phyloP scores from a whole-genome alignment of 2,888 invertebrate genomes.

The Agrotis clavis region DNA sequence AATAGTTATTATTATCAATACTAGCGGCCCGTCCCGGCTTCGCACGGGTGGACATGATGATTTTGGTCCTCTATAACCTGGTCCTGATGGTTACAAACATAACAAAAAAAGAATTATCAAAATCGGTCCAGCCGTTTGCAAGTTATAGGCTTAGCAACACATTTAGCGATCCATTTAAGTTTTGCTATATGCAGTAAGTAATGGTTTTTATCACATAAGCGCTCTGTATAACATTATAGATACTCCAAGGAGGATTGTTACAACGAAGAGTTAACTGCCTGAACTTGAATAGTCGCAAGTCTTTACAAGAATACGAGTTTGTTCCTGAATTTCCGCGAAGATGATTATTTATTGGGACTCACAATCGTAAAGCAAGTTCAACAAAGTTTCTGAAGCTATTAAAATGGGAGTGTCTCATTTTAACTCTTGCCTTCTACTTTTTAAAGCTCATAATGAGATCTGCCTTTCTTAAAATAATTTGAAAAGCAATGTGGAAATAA shows the following conservation, averaged over 20 bases:
- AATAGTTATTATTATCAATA: too few relatives aligned
- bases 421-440: constrained; percentile 17
- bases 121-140: too few relatives aligned
- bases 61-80: too few relatives aligned
- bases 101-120: too few relatives aligned
- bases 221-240: not conserved
- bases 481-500: constrained; percentile 18
- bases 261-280: constrained; percentile 18
- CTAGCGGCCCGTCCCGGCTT: too few relatives aligned
- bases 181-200: too few relatives aligned
- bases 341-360: constrained; percentile 47
- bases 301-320: constrained; percentile 16
- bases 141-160: too few relatives aligned
- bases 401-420: constrained; percentile 23
- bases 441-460: constrained; percentile 33
- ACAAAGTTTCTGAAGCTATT: constrained; percentile 31
- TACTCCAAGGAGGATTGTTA: constrained; percentile 19
- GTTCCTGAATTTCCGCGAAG: constrained; percentile 23
- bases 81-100: too few relatives aligned
- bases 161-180: too few relatives aligned
- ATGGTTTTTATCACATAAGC: too few relatives aligned
- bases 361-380: constrained; percentile 8
- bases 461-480: not conserved
- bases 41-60: too few relatives aligned
- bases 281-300: constrained; percentile 23